phyloP scores from a whole-genome alignment of 2,888 invertebrate genomes.

The Diarsia dahlii region DNA sequence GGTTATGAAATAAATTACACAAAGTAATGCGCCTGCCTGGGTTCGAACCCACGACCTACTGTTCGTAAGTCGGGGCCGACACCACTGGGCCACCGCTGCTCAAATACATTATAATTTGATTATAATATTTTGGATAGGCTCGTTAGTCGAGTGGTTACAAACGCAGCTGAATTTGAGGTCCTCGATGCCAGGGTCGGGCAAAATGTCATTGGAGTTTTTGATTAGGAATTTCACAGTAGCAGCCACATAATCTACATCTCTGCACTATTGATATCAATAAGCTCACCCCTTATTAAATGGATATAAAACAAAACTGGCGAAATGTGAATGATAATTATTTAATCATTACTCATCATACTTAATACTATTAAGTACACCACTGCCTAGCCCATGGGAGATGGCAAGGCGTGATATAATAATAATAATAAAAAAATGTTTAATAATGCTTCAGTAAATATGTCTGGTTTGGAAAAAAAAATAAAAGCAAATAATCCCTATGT shows the following conservation, averaged over 20 bases:
- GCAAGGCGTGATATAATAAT: not conserved
- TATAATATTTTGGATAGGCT: not conserved
- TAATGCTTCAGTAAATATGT: no score
- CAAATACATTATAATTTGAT: not conserved
- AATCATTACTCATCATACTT: no score
- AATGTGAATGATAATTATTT: not conserved
- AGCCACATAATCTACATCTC: not conserved
- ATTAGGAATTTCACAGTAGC: not conserved
- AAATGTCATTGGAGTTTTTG: not conserved
- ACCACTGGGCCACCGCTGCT: no score
- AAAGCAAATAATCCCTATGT: no score
- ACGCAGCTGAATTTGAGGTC: not conserved
- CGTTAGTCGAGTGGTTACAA: not conserved
- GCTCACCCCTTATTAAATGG: not conserved
- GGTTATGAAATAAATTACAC: no score
- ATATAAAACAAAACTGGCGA: not conserved
- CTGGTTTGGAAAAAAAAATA: no score
- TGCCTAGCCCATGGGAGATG: not conserved
- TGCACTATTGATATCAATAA: not conserved
- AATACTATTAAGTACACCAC: not conserved
- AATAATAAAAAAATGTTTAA: no score
- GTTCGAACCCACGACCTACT: no score
- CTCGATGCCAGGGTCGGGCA: not conserved
- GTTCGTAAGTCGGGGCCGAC: no score
- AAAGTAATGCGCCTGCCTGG: no score